Conservation (phyloP, 2,888 invertebrate genomes). For the Coleophora deauratella region DNA sequence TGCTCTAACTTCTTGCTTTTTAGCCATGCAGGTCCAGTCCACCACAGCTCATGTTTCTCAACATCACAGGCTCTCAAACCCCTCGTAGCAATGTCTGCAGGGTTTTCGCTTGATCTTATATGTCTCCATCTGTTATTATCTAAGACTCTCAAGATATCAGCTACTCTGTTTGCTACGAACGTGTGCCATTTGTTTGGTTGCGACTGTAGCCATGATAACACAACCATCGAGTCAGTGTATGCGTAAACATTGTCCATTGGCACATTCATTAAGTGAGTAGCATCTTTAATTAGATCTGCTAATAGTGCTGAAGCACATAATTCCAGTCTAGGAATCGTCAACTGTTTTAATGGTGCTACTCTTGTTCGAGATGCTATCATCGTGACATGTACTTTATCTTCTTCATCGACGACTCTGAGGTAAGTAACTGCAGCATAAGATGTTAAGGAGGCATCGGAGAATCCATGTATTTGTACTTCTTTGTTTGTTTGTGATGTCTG, state of each 20-base stretch:
- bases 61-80: constrained; percentile 4
- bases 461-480: not conserved
- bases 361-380: not conserved
- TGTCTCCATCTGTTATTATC: constrained; percentile 5
- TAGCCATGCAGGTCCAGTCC: constrained; percentile 12
- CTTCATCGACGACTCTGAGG: too few relatives aligned
- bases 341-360: not conserved
- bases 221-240: not conserved
- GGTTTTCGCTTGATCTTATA: constrained; percentile 5
- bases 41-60: constrained; percentile 8
- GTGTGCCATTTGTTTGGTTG: too few relatives aligned
- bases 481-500: not conserved
- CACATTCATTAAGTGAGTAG: not conserved
- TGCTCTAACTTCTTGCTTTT: not conserved
- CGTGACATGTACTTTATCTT: not conserved
- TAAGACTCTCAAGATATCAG: not conserved
- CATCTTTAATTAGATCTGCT: not conserved
- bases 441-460: not conserved
- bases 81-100: constrained; percentile 4
- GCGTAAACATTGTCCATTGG: not conserved
- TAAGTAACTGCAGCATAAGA: not conserved
- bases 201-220: too few relatives aligned
- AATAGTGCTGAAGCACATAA: not conserved
- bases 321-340: not conserved
- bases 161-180: constrained; percentile 1